A percentile compares a stretch with the other conserved stretches of the same genome.
Evolutionary conservation across 1,140 invertebrate species (phyloP).

Genomic region (Zaprionus taronus): DNA sequence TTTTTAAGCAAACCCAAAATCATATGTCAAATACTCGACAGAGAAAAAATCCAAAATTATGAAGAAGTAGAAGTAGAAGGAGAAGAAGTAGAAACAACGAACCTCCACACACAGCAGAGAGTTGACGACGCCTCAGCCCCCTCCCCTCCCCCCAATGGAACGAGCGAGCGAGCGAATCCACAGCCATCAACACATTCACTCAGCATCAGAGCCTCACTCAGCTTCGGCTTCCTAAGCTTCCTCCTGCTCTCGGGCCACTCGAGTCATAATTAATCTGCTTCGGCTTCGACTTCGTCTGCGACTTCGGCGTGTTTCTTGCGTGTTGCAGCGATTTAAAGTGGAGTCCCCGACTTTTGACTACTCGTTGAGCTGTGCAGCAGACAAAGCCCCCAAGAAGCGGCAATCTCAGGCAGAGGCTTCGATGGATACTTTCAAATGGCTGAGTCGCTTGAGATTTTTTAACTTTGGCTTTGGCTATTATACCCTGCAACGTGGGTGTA

Average conservation of each 20-base stretch:
- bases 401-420: conserved; percentile 29
- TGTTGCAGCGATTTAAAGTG: conserved; percentile 80
- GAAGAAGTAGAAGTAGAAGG: background rate
- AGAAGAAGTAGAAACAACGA: conserved; percentile 3
- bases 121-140: conserved; percentile 35
- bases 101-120: background rate
- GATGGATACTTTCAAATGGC: conserved; percentile 73
- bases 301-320: conserved; percentile 54
- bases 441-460: conserved; percentile 21
- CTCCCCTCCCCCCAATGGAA: conserved; percentile 18
- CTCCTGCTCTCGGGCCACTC: conserved; percentile 50
- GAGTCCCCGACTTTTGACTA: conserved; percentile 69
- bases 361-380: conserved; percentile 52
- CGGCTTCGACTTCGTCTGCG: conserved; percentile 50
- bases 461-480: background rate
- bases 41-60: conserved; percentile 21
- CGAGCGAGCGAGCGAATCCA: conserved; percentile 16
- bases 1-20: conserved; percentile 69
- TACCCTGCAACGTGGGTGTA: background rate
- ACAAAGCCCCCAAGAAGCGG: conserved; percentile 52
- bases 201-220: conserved; percentile 30
- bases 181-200: conserved; percentile 75
- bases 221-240: conserved; percentile 61
- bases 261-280: conserved; percentile 79
- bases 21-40: conserved; percentile 77